These are phyloP conservation scores for Cataglyphis hispanica DNA, from an alignment of 1,140 invertebrate species.

Conservation along the genomic window DNA sequence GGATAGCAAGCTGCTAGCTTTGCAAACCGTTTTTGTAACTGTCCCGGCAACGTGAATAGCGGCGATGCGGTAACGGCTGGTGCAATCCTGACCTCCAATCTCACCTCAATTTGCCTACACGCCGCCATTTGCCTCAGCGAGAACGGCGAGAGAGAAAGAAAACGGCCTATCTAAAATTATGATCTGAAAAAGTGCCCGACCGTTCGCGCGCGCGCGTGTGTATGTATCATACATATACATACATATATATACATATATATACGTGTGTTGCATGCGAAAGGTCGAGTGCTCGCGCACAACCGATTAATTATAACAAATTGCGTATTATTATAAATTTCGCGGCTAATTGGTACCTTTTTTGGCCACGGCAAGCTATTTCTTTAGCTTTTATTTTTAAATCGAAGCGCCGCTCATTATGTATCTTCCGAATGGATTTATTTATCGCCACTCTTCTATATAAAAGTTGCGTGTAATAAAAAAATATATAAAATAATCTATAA, in stretches of 20 bases:
- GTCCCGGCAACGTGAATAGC: conserved; percentile 71
- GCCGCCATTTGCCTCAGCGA: conserved; percentile 82
- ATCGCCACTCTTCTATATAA: background rate
- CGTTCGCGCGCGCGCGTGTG: conserved; percentile 41
- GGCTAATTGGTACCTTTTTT: conserved; percentile 69
- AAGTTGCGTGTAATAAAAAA: background rate
- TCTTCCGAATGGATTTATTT: conserved; percentile 26
- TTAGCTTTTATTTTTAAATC: background rate
- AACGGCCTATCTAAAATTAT: conserved; percentile 86
- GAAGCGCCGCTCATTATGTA: conserved; percentile 34
- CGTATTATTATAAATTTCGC: conserved; percentile 77
- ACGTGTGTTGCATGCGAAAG: conserved; percentile 51
- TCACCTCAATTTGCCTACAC: conserved; percentile 87
- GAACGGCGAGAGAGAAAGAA: conserved; percentile 69
- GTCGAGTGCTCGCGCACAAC: conserved; percentile 68
- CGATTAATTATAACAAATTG: conserved; percentile 80
- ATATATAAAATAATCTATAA: background rate
- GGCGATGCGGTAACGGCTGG: conserved; percentile 70
- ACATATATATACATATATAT: background rate
- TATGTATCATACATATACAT: background rate
- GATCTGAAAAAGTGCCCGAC: conserved; percentile 83
- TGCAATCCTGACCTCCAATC: conserved; percentile 85
- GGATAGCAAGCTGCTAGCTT: conserved; percentile 32
- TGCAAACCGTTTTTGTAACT: conserved; percentile 69
- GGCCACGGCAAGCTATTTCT: conserved; percentile 23